Conservation (phyloP, 2,888 invertebrate genomes). For the Cryptocheilus praepositus region DNA sequence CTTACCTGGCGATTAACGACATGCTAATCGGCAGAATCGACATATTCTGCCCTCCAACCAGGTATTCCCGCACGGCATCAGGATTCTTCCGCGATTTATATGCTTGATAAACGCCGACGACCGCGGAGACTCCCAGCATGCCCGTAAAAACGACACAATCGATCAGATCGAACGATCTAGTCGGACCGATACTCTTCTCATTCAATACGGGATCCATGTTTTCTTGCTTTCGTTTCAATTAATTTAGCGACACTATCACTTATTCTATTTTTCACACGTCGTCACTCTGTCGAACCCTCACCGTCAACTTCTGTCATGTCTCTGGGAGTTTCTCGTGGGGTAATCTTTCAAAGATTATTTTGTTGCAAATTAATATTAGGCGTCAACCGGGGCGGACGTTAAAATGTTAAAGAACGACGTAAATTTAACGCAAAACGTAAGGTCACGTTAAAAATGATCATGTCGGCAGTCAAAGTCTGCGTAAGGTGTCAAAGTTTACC, state of each 20-base stretch:
- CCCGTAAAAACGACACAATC: slow-evolving; percentile 82
- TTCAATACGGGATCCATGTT: neutral
- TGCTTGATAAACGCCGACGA: slow-evolving; percentile 84
- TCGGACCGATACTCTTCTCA: slow-evolving; percentile 1
- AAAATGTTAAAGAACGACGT: too few relatives aligned
- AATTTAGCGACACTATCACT: neutral
- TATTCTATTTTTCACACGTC: too few relatives aligned
- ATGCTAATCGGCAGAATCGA: slow-evolving; percentile 87
- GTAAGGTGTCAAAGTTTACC: too few relatives aligned
- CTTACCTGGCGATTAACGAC: slow-evolving; percentile 86
- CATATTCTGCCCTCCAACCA: slow-evolving; percentile 86
- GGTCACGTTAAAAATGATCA: too few relatives aligned
- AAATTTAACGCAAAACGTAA: too few relatives aligned
- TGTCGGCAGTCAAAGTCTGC: too few relatives aligned
- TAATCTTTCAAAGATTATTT: too few relatives aligned
- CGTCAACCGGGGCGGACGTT: too few relatives aligned
- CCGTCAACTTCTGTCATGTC: neutral
- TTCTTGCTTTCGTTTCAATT: neutral
- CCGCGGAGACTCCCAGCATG: slow-evolving; percentile 81
- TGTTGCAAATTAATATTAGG: too few relatives aligned
- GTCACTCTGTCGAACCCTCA: neutral
- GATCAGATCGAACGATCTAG: slow-evolving; percentile 77
- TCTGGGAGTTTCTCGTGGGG: neutral
- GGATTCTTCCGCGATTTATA: slow-evolving; percentile 82
- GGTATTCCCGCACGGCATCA: slow-evolving; percentile 83